Evolutionary conservation across 2,888 invertebrate genomes (phyloP).

Genomic region (Aporophyla nigra): DNA sequence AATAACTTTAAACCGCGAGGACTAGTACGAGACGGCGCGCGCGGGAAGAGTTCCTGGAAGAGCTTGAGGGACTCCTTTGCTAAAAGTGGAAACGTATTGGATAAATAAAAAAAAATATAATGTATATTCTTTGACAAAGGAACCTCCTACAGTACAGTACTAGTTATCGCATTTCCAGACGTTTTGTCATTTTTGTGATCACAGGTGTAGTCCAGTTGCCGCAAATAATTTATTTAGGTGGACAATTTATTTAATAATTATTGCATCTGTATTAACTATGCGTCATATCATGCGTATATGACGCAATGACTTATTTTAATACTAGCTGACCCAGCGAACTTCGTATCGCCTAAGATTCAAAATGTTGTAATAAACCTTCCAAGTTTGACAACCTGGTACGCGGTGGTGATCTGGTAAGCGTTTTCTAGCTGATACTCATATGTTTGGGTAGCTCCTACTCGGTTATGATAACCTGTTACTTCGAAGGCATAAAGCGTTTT

Average conservation of each 20-base stretch:
- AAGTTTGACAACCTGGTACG: no score
- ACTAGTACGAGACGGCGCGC: background rate
- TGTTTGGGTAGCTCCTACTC: no score
- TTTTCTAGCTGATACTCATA: no score
- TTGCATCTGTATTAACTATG: conserved; percentile 8
- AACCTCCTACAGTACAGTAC: no score
- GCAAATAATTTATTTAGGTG: background rate
- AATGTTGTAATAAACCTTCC: no score
- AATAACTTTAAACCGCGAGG: background rate
- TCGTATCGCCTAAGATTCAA: no score
- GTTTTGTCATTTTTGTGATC: background rate
- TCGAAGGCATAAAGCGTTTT: no score
- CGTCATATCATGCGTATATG: background rate
- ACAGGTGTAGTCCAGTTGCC: conserved; percentile 4
- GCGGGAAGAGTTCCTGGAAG: background rate
- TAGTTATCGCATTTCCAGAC: background rate
- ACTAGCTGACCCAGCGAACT: no score
- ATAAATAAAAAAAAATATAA: background rate
- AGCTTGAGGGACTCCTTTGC: background rate
- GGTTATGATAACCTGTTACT: no score
- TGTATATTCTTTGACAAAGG: background rate
- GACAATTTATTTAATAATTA: background rate
- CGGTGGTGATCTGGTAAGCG: no score
- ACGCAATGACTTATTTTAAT: background rate
- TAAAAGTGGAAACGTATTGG: background rate